Evolutionary conservation across 2,888 invertebrate species (phyloP), one percentile per base, ranked within the genome.

Genomic region (Euproctis similis): DNA sequence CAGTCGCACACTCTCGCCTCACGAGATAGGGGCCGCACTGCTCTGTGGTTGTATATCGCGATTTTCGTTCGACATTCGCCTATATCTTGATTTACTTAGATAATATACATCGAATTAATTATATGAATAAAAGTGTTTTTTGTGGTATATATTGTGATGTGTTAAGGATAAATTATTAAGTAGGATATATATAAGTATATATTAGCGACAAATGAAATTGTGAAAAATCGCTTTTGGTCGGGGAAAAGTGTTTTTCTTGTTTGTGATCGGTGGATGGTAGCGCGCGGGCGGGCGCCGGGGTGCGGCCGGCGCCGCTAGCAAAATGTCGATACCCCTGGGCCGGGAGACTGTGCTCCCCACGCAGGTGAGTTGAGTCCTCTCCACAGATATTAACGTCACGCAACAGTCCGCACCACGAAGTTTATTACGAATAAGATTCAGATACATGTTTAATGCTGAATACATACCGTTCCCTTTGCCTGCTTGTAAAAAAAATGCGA

Each of bases 291-390:
- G 75, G 72, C 76, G 80, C 80, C 80, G 80, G 80, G 80, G 80
- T 66, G 81, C 77, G 80, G 80, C 80, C 78, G 76, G 78, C 80
- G 78, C 76, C 80, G 75, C 73, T 78, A 69, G 75, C 74, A 67
- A 81, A 77, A 85, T 85, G 84, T 84, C 85, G 75, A 84, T 85
- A 82, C 82, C 85, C 73, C 71, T 81, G 57, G 71, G 69, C 70
- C 74, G 85, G 78, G 85, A 85, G 59, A 77, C 81, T 42, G 77
- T 75, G 53, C 76, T 84, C 63, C 77, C 84, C 55, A 70, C 82
- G 47, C 82, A 84, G 84, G 82, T 82, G 73, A 81, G 80, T 4
- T n/a, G n/a, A n/a, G n/a, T 64, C 48, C 46, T 56, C 18, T 17
- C 23, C 28, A 19, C 19, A 28, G 19, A 24, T n/a, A n/a, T n/a